These are phyloP conservation scores for Carcina quercana DNA, from an alignment of 2,888 invertebrate species.

Conservation along the genomic window DNA sequence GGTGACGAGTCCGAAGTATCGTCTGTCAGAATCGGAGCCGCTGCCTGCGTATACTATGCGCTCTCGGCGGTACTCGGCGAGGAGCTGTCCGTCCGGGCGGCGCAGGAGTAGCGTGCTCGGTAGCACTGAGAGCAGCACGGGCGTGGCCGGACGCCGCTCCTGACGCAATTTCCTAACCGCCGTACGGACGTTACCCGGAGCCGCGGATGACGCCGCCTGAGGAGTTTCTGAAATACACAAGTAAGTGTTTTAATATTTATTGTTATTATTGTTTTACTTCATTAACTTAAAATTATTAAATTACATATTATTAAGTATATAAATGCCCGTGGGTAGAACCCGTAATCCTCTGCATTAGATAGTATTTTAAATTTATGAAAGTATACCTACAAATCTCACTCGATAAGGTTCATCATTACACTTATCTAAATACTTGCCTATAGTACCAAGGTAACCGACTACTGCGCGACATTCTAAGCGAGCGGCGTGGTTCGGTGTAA, in stretches of 20 bases:
- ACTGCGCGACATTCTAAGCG: constrained; percentile 87
- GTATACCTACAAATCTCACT: no score
- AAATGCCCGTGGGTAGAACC: no score
- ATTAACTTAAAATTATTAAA: neutral
- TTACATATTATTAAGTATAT: no score
- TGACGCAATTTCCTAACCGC: constrained; percentile 92
- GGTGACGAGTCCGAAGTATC: constrained; percentile 95
- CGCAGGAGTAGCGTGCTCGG: constrained; percentile 86
- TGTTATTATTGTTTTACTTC: neutral
- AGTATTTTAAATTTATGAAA: no score
- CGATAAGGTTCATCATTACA: no score
- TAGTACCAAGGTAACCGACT: constrained; percentile 96
- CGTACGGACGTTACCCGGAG: constrained; percentile 86
- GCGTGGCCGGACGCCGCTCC: constrained; percentile 89
- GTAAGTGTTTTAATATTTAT: no score
- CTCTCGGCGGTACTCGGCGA: constrained; percentile 91
- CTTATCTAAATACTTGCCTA: constrained; percentile 52
- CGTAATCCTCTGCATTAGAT: no score
- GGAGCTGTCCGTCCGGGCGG: constrained; percentile 83
- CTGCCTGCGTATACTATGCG: constrained; percentile 92
- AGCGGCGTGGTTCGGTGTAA: constrained; percentile 51
- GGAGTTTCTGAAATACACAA: constrained; percentile 90
- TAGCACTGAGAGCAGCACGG: constrained; percentile 89
- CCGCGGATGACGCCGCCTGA: constrained; percentile 82
- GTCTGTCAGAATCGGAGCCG: constrained; percentile 91